Conservation (phyloP, 2,888 invertebrate species). For the Troides helena region DNA sequence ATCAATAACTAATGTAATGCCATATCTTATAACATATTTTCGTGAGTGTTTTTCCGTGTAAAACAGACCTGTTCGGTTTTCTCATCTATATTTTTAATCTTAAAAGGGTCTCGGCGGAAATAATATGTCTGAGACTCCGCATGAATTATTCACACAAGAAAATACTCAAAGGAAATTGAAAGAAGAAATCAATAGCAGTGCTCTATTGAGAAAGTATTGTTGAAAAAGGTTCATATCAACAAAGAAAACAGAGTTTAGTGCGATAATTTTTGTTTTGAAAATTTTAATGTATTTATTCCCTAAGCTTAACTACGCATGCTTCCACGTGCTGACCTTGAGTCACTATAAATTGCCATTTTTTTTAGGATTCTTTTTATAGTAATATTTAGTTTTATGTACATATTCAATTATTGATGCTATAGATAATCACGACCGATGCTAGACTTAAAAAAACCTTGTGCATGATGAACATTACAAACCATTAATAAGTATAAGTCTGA, state of each 20-base stretch:
- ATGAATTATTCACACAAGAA: slow-evolving; percentile 61
- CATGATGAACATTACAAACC: slow-evolving; percentile 53
- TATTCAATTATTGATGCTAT: slow-evolving; percentile 66
- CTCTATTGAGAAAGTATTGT: slow-evolving; percentile 26
- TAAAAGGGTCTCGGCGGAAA: slow-evolving; percentile 50
- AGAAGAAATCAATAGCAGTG: slow-evolving; percentile 42
- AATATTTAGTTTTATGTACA: slow-evolving; percentile 64
- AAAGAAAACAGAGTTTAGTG: background rate
- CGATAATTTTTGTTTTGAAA: too few species aligned
- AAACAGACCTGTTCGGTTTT: slow-evolving; percentile 8
- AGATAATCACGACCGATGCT: slow-evolving; percentile 68
- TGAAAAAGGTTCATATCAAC: slow-evolving; percentile 20
- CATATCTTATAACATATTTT: background rate
- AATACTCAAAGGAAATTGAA: slow-evolving; percentile 45
- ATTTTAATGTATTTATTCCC: slow-evolving; percentile 52
- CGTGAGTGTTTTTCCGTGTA: slow-evolving; percentile 11
- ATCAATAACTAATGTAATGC: background rate
- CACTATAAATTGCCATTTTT: slow-evolving; percentile 62
- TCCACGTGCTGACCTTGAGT: slow-evolving; percentile 73
- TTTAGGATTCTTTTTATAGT: slow-evolving; percentile 59
- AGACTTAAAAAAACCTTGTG: slow-evolving; percentile 49
- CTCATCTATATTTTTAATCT: slow-evolving; percentile 54
- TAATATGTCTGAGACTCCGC: slow-evolving; percentile 56
- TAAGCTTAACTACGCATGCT: slow-evolving; percentile 60
- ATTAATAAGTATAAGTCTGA: slow-evolving; percentile 58